Conservation (phyloP, 2,888 invertebrate species). For the Tipula vernalis region DNA sequence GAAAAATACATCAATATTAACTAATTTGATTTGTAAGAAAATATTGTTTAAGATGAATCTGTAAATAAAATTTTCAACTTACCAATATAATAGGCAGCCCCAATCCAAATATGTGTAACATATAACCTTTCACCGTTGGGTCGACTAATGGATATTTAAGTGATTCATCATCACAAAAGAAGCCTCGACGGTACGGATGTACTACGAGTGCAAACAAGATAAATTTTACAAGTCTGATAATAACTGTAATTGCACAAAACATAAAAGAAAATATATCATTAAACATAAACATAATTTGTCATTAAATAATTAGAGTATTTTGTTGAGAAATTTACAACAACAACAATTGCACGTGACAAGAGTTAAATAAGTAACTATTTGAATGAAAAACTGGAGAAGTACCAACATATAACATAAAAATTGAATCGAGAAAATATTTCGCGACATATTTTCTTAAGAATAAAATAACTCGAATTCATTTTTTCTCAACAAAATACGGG, state of each 20-base stretch:
- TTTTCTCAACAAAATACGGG: too few species aligned
- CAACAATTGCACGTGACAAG: too few species aligned
- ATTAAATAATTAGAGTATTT: too few species aligned
- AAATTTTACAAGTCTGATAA: conserved; percentile 59
- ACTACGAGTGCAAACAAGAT: conserved; percentile 64
- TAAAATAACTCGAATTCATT: too few species aligned
- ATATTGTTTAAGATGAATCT: neutral
- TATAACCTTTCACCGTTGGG: conserved; percentile 66
- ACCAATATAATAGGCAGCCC: conserved; percentile 61
- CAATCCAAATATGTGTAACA: conserved; percentile 65
- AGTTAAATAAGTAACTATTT: too few species aligned
- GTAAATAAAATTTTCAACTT: conserved; percentile 33
- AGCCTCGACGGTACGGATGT: conserved; percentile 69
- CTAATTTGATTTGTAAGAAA: neutral
- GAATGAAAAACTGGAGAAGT: too few species aligned
- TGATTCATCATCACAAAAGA: conserved; percentile 92
- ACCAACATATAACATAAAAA: too few species aligned
- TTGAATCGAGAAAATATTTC: too few species aligned
- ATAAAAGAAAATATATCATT: neutral
- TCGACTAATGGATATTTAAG: conserved; percentile 75
- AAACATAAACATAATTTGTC: neutral
- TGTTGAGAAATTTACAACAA: too few species aligned
- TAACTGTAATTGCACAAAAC: conserved; percentile 46
- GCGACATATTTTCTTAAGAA: too few species aligned
- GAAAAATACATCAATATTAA: neutral